These are phyloP conservation scores for Sebastolobus alascanus DNA, from an alignment of 2,797 vertebrate species.

Conservation along the genomic window DNA sequence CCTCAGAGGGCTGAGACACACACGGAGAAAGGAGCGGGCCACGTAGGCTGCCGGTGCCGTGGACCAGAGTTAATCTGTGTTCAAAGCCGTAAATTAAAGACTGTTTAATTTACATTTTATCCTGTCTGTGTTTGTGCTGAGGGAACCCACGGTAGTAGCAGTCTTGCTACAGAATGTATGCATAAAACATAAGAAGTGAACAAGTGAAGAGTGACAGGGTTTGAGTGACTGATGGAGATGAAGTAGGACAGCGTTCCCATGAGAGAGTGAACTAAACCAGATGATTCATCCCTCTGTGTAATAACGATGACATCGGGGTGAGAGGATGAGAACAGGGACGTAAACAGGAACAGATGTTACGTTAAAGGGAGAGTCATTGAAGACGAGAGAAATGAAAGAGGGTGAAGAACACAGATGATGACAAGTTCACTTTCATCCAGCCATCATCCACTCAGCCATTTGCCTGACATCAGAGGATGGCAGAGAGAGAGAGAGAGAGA, in stretches of 20 bases:
- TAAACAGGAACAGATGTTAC: constrained; percentile 9
- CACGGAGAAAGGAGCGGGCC: accelerated
- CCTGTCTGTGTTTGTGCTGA: too few relatives aligned
- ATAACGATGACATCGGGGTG: constrained; percentile 10
- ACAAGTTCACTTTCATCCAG: neutral
- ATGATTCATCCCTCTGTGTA: neutral
- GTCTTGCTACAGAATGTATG: too few relatives aligned
- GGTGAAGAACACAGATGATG: neutral
- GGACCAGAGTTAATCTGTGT: too few relatives aligned
- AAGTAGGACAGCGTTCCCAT: neutral
- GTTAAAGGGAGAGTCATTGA: constrained; percentile 2
- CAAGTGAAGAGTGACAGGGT: neutral
- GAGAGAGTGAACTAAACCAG: constrained; percentile 16
- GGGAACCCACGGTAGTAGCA: too few relatives aligned
- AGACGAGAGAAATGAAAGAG: neutral
- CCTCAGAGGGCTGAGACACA: too few relatives aligned
- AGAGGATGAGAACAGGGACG: neutral
- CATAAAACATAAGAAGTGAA: neutral
- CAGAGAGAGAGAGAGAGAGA: neutral
- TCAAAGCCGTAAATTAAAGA: too few relatives aligned
- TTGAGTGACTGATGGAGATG: neutral
- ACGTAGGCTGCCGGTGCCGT: too few relatives aligned
- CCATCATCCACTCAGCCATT: neutral
- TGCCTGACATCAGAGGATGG: neutral
- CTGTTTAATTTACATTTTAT: too few relatives aligned